Base-by-base conservation (phyloP, 2,797 vertebrate species). In the Miichthys miiuy region DNA sequence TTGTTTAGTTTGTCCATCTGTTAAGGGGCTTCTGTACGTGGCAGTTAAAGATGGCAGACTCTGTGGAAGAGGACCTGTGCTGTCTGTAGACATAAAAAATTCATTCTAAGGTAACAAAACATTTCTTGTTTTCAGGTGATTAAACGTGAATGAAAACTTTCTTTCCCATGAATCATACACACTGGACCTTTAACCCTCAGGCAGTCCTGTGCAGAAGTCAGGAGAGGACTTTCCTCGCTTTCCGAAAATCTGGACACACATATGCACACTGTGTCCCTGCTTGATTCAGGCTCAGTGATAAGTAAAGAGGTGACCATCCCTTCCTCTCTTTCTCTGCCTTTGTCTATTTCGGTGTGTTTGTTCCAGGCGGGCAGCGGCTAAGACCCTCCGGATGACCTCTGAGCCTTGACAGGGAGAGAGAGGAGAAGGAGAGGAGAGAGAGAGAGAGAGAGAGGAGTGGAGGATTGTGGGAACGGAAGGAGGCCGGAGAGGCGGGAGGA, bases 301-400 rank as follows among this genome's bases (percentile, higher is more conserved):
- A 79, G 57, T 70, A 51, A n/a, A 87, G 72, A 66, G 72, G 67
- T 75, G 69, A 75, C 75, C 66, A 55, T 87, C 83, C 76, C 86
- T 89, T 90, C 88, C 87, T 79, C 75, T 84, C 85, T 90, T 89
- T 88, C 84, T 71, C 68, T 86, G 46, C 51, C 38, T 56, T 66
- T 83, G 77, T 90, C 87, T 92, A 87, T 91, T 90, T 90, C 60
- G 1, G 87, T 74, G 78, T 84, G 83, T 88, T 92, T 88, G 85
- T 91, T 88, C 69, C 81, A 85, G 76, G 68, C 55, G 27, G 80
- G 68, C 72, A 64, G 72, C 34, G 57, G 30, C 66, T 71, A 55
- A 76, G 79, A 73, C 81, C 81, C 47, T 68, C 65, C 27, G 8
- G 60, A 50, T 13, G 77, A 85, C 75, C 86, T 55, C 67, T 2